phyloP scores from a whole-genome alignment of 2,797 vertebrate genomes.

The Sciurus vulgaris region DNA sequence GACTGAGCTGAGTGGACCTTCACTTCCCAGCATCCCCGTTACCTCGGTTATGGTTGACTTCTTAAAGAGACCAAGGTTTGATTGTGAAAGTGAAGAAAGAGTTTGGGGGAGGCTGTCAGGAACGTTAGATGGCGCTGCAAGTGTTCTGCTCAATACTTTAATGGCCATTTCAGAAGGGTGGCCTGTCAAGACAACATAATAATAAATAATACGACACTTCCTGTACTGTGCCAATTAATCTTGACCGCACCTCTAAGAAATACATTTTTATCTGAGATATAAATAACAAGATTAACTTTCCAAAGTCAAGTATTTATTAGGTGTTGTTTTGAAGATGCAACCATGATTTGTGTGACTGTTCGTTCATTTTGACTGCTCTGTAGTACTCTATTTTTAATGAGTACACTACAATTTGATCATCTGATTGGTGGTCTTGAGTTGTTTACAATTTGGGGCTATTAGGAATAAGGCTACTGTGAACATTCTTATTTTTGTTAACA shows the following conservation, averaged over 20 bases:
- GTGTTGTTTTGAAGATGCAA: neutral
- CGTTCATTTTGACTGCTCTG: constrained; percentile 24
- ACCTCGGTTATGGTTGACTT: constrained; percentile 27
- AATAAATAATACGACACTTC: neutral
- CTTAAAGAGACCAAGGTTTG: constrained; percentile 71
- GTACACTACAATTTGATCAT: neutral
- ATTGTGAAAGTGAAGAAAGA: neutral
- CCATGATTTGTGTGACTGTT: constrained; percentile 32
- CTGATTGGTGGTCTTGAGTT: neutral
- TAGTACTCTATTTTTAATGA: neutral
- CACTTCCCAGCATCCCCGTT: constrained; percentile 58
- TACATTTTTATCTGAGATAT: neutral
- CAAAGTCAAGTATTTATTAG: constrained; percentile 9
- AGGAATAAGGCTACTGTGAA: neutral
- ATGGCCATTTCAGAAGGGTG: neutral
- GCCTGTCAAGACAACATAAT: neutral
- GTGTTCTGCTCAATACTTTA: neutral
- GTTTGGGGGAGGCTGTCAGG: neutral
- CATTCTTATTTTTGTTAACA: neutral
- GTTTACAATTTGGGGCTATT: neutral
- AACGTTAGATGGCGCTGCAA: neutral
- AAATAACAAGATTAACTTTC: constrained; percentile 12
- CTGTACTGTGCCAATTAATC: neutral
- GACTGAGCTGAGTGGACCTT: neutral
- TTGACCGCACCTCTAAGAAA: neutral